Base-by-base conservation (phyloP, 1,140 invertebrate genomes). In the Atta colombica region DNA sequence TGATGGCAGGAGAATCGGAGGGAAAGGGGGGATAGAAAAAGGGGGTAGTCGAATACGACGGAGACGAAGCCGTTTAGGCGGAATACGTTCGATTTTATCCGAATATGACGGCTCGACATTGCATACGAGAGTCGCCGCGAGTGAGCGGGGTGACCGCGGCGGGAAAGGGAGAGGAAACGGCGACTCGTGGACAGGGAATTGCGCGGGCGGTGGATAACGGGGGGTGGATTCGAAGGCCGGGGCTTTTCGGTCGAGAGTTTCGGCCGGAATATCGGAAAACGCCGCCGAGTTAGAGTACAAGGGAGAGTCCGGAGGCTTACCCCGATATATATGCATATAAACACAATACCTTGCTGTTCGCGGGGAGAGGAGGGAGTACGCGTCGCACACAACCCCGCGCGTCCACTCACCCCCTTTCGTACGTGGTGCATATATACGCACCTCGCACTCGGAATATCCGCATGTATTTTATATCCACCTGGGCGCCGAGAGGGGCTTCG, bases 401-500 rank as follows among this genome's bases (percentile, higher is more conserved):
- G 12, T 12, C 14, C 25, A 45, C 39, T 85, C 45, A 12, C 58
- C 39, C 39, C 39, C 39, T 10, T 45, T 45, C 39, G 39, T 12
- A 10, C 39, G 39, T 49, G 53, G 45, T 68, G 77, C 77, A 39
- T 65, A 80, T 60, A 61, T 72, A 85, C 74, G 68, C 87, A 90
- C 21, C 31, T n/a, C 55, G 5, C 16, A 60, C 69, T 21, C 35
- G 51, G 88, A 84, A 89, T 92, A 92, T 92, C 35, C 87, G 92
- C 92, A 91, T 92, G 93, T 92, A 93, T 93, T 93, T 93, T 93
- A 94, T 93, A 94, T 93, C 85, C 89, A 87, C 39, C n/a, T n/a
- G 31, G 25, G 55, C 10, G 35, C 21, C 18, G 31, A 55, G 65
- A 39, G 58, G 75, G 39, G 16, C 16, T 25, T n/a, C 51, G n/a